These are phyloP conservation scores for Merops nubicus DNA, from an alignment of 2,113 vertebrate genomes.

Conservation along the genomic window DNA sequence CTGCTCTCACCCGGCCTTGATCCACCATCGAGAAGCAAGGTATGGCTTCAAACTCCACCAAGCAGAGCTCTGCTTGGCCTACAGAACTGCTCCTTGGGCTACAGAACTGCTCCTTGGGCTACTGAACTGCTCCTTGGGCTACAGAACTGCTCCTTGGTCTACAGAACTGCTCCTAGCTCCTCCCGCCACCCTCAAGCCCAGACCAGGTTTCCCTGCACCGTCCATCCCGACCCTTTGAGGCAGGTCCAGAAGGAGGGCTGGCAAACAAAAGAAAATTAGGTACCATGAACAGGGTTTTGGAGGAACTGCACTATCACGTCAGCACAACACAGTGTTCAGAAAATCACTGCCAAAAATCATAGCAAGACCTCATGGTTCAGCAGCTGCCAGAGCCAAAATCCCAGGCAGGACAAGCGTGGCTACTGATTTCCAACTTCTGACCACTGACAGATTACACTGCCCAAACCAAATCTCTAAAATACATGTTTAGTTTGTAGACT, in stretches of 20 bases:
- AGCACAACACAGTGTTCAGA: not conserved
- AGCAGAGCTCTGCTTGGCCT: not conserved
- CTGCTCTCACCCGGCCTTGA: not conserved
- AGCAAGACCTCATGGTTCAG: not conserved
- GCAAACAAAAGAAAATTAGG: rapidly evolving
- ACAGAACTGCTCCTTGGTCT: not conserved
- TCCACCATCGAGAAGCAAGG: not conserved
- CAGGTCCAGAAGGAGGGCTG: not conserved
- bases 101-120: no score
- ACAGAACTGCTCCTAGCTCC: not conserved
- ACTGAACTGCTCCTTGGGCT: no score
- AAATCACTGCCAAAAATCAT: not conserved
- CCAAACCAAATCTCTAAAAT: not conserved
- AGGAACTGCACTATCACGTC: rapidly evolving
- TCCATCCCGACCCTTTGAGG: rapidly evolving
- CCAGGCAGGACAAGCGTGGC: not conserved
- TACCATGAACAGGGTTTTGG: rapidly evolving
- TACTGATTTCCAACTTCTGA: not conserved
- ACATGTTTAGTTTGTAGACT: not conserved
- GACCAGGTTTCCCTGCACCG: rapidly evolving
- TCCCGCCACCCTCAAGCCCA: rapidly evolving
- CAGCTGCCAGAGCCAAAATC: not conserved
- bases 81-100: not conserved
- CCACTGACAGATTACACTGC: not conserved
- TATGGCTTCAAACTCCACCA: rapidly evolving